phyloP scores from a whole-genome alignment of 2,797 vertebrate species.

The Yasuhikotakia modesta region DNA sequence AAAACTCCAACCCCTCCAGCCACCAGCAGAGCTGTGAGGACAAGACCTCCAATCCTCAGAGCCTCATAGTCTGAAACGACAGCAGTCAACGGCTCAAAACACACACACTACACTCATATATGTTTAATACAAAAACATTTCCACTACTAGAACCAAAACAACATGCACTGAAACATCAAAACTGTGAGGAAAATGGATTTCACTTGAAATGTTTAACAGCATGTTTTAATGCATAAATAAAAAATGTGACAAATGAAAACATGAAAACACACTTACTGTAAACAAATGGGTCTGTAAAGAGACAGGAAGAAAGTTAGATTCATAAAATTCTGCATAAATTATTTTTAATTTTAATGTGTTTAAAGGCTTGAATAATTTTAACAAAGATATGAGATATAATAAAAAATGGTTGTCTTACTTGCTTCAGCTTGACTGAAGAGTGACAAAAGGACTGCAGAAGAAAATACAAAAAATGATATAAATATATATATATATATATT shows the following conservation, averaged over 20 bases:
- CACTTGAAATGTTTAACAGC: too few species aligned
- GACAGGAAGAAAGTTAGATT: not conserved
- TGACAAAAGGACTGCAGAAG: constrained; percentile 55
- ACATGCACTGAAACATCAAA: too few species aligned
- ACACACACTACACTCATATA: not conserved
- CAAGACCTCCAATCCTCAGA: constrained; percentile 76
- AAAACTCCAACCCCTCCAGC: constrained; percentile 65
- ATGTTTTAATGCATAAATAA: not conserved
- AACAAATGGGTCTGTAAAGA: constrained; percentile 71
- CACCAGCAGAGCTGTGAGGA: constrained; percentile 69
- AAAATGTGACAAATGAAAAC: not conserved
- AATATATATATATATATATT: not conserved
- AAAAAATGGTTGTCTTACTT: constrained; percentile 61
- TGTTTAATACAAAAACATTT: too few species aligned
- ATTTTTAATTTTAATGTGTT: not conserved
- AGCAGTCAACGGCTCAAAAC: not conserved
- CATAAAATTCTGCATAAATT: not conserved
- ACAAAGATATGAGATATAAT: not conserved
- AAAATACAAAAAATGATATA: not conserved
- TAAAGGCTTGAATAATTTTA: not conserved
- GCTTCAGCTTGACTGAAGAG: constrained; percentile 62
- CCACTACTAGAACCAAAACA: too few species aligned
- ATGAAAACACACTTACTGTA: constrained; percentile 73
- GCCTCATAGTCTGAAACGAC: constrained; percentile 74
- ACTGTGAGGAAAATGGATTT: too few species aligned